phyloP scores from a whole-genome alignment of 2,113 vertebrate species.

The Cyanistes caeruleus region DNA sequence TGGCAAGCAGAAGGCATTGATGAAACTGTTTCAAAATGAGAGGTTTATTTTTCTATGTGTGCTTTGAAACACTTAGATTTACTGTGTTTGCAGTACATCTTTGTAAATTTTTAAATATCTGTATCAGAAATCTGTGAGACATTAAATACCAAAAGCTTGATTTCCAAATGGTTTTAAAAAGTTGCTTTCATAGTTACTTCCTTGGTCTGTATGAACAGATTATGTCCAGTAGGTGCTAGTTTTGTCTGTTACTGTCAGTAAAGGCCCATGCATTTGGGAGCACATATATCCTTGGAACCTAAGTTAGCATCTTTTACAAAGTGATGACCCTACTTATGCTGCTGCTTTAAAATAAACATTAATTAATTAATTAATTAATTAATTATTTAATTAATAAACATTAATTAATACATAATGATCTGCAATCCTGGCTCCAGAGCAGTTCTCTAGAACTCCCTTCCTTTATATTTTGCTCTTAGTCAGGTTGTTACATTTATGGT shows the following conservation, averaged over 20 bases:
- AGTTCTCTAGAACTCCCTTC: slow-evolving; percentile 8
- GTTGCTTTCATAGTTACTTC: background rate
- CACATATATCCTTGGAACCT: background rate
- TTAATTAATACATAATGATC: background rate
- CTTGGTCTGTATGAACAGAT: background rate
- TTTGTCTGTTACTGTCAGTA: background rate
- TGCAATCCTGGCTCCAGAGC: background rate
- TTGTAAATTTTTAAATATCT: background rate
- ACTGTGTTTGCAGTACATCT: background rate
- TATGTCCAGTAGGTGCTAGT: background rate
- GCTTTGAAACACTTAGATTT: background rate
- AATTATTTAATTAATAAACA: slow-evolving; percentile 16
- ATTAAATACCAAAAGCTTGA: background rate
- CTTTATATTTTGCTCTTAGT: slow-evolving; percentile 19
- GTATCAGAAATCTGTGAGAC: background rate
- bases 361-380: too few relatives aligned
- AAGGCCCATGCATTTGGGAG: background rate
- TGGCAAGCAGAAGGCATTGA: background rate
- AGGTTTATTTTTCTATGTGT: background rate
- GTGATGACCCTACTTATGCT: background rate
- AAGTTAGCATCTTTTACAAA: background rate
- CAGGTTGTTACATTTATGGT: background rate
- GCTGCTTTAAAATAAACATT: slow-evolving; percentile 12
- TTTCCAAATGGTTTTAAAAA: background rate
- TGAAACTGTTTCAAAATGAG: background rate